phyloP scores from a whole-genome alignment of 2,888 invertebrate species.

The Spodoptera exigua region DNA sequence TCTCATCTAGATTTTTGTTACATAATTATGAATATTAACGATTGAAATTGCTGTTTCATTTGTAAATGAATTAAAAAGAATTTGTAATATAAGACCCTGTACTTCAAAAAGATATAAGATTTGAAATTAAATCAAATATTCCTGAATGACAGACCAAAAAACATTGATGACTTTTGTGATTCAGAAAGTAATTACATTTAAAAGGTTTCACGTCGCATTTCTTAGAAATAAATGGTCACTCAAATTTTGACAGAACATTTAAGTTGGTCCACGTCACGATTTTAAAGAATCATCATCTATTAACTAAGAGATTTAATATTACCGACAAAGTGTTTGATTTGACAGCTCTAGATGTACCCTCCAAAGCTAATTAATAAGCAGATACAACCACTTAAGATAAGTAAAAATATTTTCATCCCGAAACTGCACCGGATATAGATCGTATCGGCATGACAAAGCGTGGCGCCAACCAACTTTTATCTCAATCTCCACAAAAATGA shows the following conservation, averaged over 20 bases:
- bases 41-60: no score
- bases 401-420: constrained; percentile 89
- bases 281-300: constrained; percentile 84
- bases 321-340: constrained; percentile 87
- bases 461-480: constrained; percentile 80
- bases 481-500: constrained; percentile 39
- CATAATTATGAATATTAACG: no score
- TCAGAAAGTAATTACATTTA: constrained; percentile 42
- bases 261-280: constrained; percentile 63
- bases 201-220: constrained; percentile 43
- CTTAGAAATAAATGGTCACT: constrained; percentile 39
- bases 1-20: no score
- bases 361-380: constrained; percentile 88
- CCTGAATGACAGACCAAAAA: constrained; percentile 53
- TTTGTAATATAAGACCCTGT: no score
- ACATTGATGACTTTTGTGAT: constrained; percentile 54
- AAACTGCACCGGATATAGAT: constrained; percentile 89
- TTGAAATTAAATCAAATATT: constrained; percentile 24
- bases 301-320: constrained; percentile 68
- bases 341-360: constrained; percentile 85
- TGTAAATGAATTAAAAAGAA: no score
- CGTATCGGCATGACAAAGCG: constrained; percentile 88
- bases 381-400: constrained; percentile 89
- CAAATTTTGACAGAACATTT: constrained; percentile 66
- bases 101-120: no score